Conservation (phyloP, 2,797 vertebrate species). For the Anguilla pacifica region DNA sequence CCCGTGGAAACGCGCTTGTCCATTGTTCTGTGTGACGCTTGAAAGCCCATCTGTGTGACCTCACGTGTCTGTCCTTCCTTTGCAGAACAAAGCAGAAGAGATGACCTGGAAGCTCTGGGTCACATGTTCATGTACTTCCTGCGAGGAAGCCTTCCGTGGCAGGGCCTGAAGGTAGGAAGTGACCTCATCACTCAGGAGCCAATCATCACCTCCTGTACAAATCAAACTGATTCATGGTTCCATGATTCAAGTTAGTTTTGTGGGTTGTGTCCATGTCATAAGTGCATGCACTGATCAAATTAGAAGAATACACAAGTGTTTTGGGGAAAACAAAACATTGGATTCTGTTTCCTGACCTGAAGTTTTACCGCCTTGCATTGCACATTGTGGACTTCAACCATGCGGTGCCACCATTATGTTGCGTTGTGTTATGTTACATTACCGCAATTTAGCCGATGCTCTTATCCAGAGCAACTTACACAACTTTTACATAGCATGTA, state of each 20-base stretch:
- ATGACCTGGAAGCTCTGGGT: conserved; percentile 94
- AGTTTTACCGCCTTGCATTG: not conserved
- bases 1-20: not conserved
- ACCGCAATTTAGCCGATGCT: no score
- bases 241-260: not conserved
- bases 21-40: not conserved
- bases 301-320: not conserved
- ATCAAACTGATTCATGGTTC: not conserved
- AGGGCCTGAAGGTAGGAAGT: conserved; percentile 89
- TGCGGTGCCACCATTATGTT: no score
- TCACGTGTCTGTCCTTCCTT: conserved; percentile 2
- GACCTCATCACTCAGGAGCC: not conserved
- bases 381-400: not conserved
- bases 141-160: conserved; percentile 95
- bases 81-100: conserved; percentile 96
- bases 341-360: not conserved
- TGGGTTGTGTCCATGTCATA: not conserved
- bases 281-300: not conserved
- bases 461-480: no score
- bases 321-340: not conserved
- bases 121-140: conserved; percentile 99
- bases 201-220: not conserved
- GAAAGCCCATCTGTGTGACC: not conserved
- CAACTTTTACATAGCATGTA: no score
- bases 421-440: no score